Base-by-base conservation (phyloP, 2,888 invertebrate genomes). In the Anarsia innoxiella region DNA sequence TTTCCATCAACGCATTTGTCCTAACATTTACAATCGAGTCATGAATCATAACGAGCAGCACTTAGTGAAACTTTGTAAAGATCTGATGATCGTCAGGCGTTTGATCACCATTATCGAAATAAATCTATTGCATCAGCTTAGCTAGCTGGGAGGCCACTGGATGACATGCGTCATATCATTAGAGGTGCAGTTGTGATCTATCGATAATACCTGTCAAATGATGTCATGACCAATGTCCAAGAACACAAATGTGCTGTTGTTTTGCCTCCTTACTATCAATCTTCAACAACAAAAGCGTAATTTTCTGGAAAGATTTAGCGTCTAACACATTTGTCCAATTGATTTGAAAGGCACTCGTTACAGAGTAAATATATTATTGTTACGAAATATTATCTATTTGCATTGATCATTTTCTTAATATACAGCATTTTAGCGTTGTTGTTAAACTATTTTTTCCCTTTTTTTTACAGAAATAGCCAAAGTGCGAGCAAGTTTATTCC, bases 401-500 rank as follows among this genome's bases (percentile, higher is more conserved):
- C n/a, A n/a, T n/a, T n/a, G n/a, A n/a, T n/a, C n/a, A n/a, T n/a
- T n/a, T n/a, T n/a, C n/a, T n/a, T n/a, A n/a, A n/a, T n/a, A n/a
- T n/a, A n/a, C n/a, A n/a, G n/a, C n/a, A 6, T 19, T 19, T 19
- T 19, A 19, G 3, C 19, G 3, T 19, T 19, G 19, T 6, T 19
- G 56, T 56, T 61, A 56, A 72, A 66, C 51, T 30, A 46, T 39
- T 44, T 45, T 47, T 12, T 64, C 56, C 52, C 62, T 76, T 70
- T 25, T 78, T 59, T 66, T 92, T 92, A 40, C 92, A 98, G 97
- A 98, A 91, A 99, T 99, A 72, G 95, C 96, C 74, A 95, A 95
- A 89, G 98, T 99, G 46, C 92, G 99, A 74, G 94, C 97, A 60
- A 95, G 95, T 78, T 89, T 99, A 82, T 99, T 99, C 89, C 98